A percentile compares a stretch with the other conserved stretches of the same genome.
Evolutionary conservation across 2,113 vertebrate genomes (phyloP).

Genomic region (Hirundichthys speculiger): DNA sequence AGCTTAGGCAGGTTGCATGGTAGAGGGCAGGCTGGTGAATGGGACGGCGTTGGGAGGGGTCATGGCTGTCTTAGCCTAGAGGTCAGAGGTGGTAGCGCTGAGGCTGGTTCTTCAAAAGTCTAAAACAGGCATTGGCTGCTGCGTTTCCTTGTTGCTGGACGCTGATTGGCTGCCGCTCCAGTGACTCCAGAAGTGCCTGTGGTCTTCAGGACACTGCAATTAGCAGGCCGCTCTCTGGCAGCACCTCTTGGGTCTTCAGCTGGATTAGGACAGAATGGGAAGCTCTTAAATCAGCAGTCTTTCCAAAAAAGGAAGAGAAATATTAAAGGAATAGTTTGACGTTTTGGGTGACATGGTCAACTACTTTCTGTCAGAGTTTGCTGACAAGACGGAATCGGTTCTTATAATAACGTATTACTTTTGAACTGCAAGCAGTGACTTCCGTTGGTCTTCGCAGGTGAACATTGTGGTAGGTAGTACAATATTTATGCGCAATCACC

Average conservation of each 20-base stretch:
- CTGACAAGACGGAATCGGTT: too few relatives aligned
- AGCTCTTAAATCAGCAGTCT: not conserved
- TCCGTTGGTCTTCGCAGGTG: too few relatives aligned
- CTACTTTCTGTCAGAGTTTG: too few relatives aligned
- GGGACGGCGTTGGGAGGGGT: constrained; percentile 2
- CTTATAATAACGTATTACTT: too few relatives aligned
- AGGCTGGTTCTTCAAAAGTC: constrained; percentile 65
- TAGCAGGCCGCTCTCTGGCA: constrained; percentile 64
- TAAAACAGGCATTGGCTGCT: constrained; percentile 72
- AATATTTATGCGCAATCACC: too few relatives aligned
- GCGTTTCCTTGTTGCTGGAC: constrained; percentile 70
- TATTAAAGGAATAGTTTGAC: constrained; percentile 21
- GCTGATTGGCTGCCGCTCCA: constrained; percentile 57
- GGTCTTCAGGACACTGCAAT: constrained; percentile 75
- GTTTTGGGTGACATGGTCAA: not conserved
- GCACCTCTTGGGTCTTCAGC: constrained; percentile 81
- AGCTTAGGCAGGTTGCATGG: not conserved
- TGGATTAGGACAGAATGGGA: constrained; percentile 49
- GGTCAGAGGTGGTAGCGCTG: constrained; percentile 60
- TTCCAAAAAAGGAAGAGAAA: not conserved
- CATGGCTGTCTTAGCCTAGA: constrained; percentile 63
- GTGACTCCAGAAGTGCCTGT: constrained; percentile 40
- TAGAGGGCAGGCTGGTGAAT: constrained; percentile 42
- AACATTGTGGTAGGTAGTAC: too few relatives aligned
- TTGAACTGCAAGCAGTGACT: too few relatives aligned